Conservation (phyloP, 2,797 vertebrate genomes). For the Sebastolobus alascanus region DNA sequence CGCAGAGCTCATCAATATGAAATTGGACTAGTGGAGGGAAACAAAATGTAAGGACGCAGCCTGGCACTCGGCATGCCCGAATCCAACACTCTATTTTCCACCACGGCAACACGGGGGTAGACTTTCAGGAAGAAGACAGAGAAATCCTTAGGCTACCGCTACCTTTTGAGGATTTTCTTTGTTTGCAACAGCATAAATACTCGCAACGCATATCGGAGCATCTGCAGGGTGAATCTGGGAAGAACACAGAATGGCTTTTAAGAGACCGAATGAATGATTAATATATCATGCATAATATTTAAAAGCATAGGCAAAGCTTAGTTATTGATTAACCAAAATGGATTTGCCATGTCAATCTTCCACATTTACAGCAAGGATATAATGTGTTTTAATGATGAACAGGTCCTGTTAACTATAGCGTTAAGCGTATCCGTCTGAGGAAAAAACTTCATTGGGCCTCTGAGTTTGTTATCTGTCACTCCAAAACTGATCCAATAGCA, state of each 20-base stretch:
- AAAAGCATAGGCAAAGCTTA: conserved; percentile 23
- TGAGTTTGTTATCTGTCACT: conserved; percentile 79
- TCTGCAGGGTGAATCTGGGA: conserved; percentile 46
- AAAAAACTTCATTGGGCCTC: conserved; percentile 48
- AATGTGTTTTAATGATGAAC: conserved; percentile 54
- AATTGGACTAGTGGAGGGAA: conserved; percentile 81
- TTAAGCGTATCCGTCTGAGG: conserved; percentile 33
- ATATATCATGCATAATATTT: conserved; percentile 45
- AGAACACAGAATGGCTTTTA: conserved; percentile 41
- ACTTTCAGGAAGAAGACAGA: conserved; percentile 51
- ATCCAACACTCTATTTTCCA: conserved; percentile 79
- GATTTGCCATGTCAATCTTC: conserved; percentile 22
- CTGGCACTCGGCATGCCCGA: conserved; percentile 70
- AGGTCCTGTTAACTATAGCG: conserved; percentile 44
- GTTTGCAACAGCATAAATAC: conserved; percentile 57
- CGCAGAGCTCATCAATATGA: conserved; percentile 89
- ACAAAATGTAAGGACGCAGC: conserved; percentile 81
- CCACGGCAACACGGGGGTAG: conserved; percentile 52
- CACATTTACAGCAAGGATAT: conserved; percentile 12
- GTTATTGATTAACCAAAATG: conserved; percentile 46
- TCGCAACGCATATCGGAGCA: conserved; percentile 34
- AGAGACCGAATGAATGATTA: conserved; percentile 46
- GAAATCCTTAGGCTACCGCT: conserved; percentile 54
- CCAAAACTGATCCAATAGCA: conserved; percentile 74
- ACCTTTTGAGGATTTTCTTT: conserved; percentile 65